Evolutionary conservation across 2,113 vertebrate genomes (phyloP), one percentile per base, ranked within the genome.

Genomic region (Microtus pennsylvanicus): DNA sequence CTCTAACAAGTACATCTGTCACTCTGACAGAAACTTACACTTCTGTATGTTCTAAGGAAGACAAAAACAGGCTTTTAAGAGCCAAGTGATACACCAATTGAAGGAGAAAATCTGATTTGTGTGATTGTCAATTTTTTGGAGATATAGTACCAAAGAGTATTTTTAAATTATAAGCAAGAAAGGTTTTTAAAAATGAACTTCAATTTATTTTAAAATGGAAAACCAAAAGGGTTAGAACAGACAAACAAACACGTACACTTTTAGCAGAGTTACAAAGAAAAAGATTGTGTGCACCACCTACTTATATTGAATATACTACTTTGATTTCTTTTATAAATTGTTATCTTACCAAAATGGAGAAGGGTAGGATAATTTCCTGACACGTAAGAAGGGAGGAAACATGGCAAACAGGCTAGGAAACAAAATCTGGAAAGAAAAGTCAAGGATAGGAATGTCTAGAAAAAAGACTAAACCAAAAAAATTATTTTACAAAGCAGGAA

Each of bases 371-470:
- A 99, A 99, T 98, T 98, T 99, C 98, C 99, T 98, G 98, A 99
- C 98, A 99, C 98, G 98, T 99, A 99, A 99, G 98, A 99, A 99
- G 98, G 98, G 98, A 99, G 98, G 98, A 98, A 99, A 99, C 98
- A 99, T 99, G 99, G 98, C 99, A 99, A 99, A 99, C 98, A 99
- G 99, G 99, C 99, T 99, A 99, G 99, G 98, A 99, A 99, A 99
- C 98, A 99, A 99, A 99, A 99, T 99, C 99, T 99, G 98, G 99
- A 99, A 99, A 99, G 99, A 99, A 99, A 99, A 99, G 99, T 98
- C 98, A 99, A 99, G 99, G 98, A 99, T 98, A 99, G 98, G 98
- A 98, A 98, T 98, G 98, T 99, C 98, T 99, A 99, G 98, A 98
- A 99, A 98, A 98, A 98, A 99, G 98, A 98, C 98, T 97, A 98